Evolutionary conservation across 2,888 invertebrate genomes (phyloP).

Genomic region (Monoplex corrugatus): DNA sequence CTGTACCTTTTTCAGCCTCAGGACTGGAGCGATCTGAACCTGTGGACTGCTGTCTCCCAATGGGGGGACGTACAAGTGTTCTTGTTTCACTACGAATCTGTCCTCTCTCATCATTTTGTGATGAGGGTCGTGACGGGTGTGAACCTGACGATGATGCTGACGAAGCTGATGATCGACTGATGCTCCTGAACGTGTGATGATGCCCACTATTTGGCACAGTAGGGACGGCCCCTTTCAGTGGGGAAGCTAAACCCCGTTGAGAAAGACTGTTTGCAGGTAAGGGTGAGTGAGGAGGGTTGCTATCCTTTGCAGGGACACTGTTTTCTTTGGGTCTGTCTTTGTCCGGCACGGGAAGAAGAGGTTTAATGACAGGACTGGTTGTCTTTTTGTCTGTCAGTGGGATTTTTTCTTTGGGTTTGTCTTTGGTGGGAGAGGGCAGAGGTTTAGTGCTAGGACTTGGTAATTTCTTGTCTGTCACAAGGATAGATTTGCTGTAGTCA

Average conservation of each 20-base stretch:
- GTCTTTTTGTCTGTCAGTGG: slow-evolving; percentile 48
- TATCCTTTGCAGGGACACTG: slow-evolving; percentile 13
- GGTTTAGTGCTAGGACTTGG: slow-evolving; percentile 20
- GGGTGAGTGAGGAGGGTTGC: slow-evolving; percentile 32
- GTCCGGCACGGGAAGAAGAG: slow-evolving; percentile 9
- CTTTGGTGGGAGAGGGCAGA: slow-evolving; percentile 18
- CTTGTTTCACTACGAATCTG: slow-evolving; percentile 53
- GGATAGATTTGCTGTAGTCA: slow-evolving; percentile 78
- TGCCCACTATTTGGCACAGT: slow-evolving; percentile 56
- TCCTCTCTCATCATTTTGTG: slow-evolving; percentile 55
- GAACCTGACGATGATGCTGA: slow-evolving; percentile 67
- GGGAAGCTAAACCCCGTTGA: slow-evolving; percentile 11
- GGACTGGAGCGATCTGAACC: slow-evolving; percentile 55
- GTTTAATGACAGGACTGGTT: slow-evolving; percentile 16
- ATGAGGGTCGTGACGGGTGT: slow-evolving; percentile 61
- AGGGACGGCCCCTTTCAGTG: slow-evolving; percentile 52
- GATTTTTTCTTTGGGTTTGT: slow-evolving; percentile 55
- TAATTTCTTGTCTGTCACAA: slow-evolving; percentile 47
- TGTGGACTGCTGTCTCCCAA: slow-evolving; percentile 27
- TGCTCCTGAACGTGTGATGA: slow-evolving; percentile 67
- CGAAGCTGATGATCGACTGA: slow-evolving; percentile 69
- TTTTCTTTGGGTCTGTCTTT: no score
- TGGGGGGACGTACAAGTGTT: slow-evolving; percentile 45
- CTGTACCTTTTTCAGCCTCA: slow-evolving; percentile 42
- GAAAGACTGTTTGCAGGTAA: slow-evolving; percentile 41